Conservation (phyloP, 2,797 vertebrate species). For the Microtus californicus region DNA sequence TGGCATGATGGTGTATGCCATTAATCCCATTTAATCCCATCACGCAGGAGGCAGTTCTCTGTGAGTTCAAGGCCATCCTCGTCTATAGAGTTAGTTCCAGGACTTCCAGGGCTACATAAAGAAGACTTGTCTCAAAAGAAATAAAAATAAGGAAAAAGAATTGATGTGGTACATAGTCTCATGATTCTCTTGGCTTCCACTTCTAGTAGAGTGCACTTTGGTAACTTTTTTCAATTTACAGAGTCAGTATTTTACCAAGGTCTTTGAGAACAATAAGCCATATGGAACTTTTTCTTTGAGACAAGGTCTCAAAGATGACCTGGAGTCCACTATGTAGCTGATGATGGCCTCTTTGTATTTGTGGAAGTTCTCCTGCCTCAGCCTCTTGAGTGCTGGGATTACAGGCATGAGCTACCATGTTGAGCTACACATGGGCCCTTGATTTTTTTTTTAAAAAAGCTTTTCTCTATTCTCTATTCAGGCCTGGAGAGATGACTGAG, state of each 20-base stretch:
- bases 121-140: background rate
- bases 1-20: background rate
- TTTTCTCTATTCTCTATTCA: background rate
- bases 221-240: background rate
- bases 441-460: too few species aligned
- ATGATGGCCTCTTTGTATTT: background rate
- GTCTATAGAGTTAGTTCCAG: background rate
- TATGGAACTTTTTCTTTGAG: background rate
- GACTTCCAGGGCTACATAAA: background rate
- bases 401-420: background rate
- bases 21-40: background rate
- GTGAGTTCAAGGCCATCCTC: background rate
- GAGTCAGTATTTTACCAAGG: background rate
- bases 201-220: background rate
- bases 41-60: background rate
- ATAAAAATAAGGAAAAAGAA: background rate
- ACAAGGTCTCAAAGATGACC: background rate
- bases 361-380: background rate
- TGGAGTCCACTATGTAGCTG: background rate
- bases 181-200: background rate
- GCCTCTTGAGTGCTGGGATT: background rate
- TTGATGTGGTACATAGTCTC: background rate
- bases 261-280: background rate
- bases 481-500: background rate
- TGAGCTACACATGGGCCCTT: background rate